These are phyloP conservation scores for Sepioteuthis lessoniana DNA, from an alignment of 2,888 invertebrate species.

Conservation along the genomic window DNA sequence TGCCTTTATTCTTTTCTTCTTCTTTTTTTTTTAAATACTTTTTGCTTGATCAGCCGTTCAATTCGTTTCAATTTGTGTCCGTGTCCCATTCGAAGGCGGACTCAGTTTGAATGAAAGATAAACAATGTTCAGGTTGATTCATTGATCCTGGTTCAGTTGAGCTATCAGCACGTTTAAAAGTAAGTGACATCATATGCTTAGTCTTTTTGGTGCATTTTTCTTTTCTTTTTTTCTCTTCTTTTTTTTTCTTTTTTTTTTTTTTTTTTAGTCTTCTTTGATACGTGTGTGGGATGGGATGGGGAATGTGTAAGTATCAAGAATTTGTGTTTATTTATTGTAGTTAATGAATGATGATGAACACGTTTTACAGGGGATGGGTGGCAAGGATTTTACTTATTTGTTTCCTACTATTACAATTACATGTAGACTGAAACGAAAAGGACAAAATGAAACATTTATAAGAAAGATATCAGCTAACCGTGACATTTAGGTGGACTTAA, in stretches of 20 bases:
- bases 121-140: neutral
- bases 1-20: neutral
- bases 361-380: too few species aligned
- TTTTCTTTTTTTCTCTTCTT: too few species aligned
- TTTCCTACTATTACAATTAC: too few species aligned
- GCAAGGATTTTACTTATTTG: too few species aligned
- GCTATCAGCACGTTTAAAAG: neutral
- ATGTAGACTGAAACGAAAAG: too few species aligned
- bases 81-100: neutral
- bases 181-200: neutral
- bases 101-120: neutral
- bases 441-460: too few species aligned
- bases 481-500: too few species aligned
- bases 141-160: neutral
- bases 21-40: neutral
- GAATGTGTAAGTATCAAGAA: neutral
- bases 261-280: neutral
- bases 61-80: neutral
- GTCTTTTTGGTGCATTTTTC: neutral
- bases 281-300: neutral
- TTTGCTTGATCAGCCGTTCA: neutral
- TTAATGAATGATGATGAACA: too few species aligned
- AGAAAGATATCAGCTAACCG: too few species aligned
- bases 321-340: too few species aligned
- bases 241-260: neutral